Base-by-base conservation (phyloP, 2,113 vertebrate species). In the Tringa solitaria region DNA sequence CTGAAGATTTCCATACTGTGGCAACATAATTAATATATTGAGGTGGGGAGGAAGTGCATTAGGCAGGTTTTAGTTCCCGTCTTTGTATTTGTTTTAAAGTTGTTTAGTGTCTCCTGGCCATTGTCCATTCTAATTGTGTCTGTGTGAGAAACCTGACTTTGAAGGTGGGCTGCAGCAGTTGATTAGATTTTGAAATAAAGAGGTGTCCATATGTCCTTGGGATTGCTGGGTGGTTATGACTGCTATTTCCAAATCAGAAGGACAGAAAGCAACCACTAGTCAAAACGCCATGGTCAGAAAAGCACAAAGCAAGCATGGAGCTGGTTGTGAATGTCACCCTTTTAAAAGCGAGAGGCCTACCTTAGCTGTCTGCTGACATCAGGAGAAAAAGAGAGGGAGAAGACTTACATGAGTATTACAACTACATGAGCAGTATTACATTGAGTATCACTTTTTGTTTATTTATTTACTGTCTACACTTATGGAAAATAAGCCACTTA, bases 111-210 rank as follows among this genome's bases (percentile, higher is more conserved):
- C 56, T 94, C 35, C 68, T 91, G 93, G 35, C 39, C 17, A 18
- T n/a, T 30, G 39, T 59, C 45, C 61, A 69, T 51, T 73, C 8
- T 87, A 72, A 86, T 73, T 87, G 24, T 70, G 16, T 18, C 64
- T 88, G 10, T 60, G 32, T 67, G 63, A 87, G 46, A 92, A 69
- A 48, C 24, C 27, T 15, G 39, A 51, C 56, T 82, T 75, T 79
- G 80, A 93, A 91, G 35, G 61, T 72, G 39, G 48, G 46, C 4
- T 4, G 22, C 32, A 90, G 35, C 7, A 16, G 11, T 9, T 84
- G 61, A 89, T 73, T 48, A 61, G 17, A 84, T 87, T 93, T 93
- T 64, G 35, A 96, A 92, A 91, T 82, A 19, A 88, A 50, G 32
- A 75, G 20, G 19, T 70, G 16, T 43, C 61, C 24, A 3, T 33